Evolutionary conservation across 2,888 invertebrate species (phyloP), one percentile per base, ranked within the genome.

Genomic region (Ormyrus thymus): DNA sequence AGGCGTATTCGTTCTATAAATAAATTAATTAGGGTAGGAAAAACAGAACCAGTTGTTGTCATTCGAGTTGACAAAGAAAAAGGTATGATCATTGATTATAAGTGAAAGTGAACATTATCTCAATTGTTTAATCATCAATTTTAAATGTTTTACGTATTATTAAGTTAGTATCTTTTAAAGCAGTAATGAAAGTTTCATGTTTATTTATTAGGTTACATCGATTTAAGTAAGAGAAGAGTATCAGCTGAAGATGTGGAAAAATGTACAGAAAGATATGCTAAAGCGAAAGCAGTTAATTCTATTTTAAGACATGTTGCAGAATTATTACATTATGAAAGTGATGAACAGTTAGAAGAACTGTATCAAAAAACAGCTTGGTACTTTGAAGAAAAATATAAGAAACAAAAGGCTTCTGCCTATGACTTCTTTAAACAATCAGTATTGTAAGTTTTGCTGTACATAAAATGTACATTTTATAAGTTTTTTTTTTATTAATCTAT

Each of bases 31-130:
- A 94, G 99, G 84, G 98, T 99, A 70, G 99, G 99, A 61, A 96
- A 99, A 91, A 98, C 97, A 71, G 99, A 99, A 91, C 99, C 98
- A 46, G 99, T 99, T 13, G 98, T 99, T 65, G 99, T 99, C 78
- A 99, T 99, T 90, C 94, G 99, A 91, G 99, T 99, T 43, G 99
- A 99, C 90, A 98, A 98, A 92, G 98, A 99, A 87, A 99, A 99
- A 93, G 99, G 99, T 94, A 89, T 77, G 81, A 43, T 59, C 55
- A 61, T 68, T 53, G 11, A 56, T 56, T 56, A 50, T 61, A 61
- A 29, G 10, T 45, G 0, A 29, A 29, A 29, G 29, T 29, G 4
- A 29, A 29, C 29, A 29, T 29, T 29, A 29, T 29, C 4, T 29
- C 29, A 4, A 29, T 29, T 29, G 29, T 64, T 46, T 48, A 48